phyloP scores from a whole-genome alignment of 1,140 invertebrate species.

The Orussus abietinus region DNA sequence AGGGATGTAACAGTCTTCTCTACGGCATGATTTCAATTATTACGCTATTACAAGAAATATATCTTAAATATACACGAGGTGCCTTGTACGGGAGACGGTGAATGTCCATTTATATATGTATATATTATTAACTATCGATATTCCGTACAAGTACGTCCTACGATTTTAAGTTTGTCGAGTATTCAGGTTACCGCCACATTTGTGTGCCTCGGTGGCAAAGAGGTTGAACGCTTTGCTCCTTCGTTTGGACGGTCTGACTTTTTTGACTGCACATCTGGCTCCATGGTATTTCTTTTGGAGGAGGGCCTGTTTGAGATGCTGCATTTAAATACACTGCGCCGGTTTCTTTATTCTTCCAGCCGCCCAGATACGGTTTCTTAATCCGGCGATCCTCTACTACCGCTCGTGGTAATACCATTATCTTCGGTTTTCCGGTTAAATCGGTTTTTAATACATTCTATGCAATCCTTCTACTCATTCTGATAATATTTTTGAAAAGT shows the following conservation, averaged over 20 bases:
- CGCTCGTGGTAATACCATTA: constrained; percentile 47
- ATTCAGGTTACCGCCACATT: constrained; percentile 48
- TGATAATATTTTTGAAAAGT: too few species aligned
- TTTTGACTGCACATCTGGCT: constrained; percentile 55
- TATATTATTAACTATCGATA: background rate
- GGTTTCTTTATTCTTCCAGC: constrained; percentile 58
- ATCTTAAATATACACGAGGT: too few species aligned
- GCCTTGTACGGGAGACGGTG: too few species aligned
- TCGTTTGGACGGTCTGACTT: constrained; percentile 58
- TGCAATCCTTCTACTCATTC: too few species aligned
- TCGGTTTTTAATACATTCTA: background rate
- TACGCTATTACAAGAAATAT: too few species aligned
- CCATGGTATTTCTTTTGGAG: constrained; percentile 48
- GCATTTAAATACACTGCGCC: constrained; percentile 61
- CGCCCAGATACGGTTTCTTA: constrained; percentile 61
- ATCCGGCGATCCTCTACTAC: constrained; percentile 57
- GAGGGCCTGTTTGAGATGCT: constrained; percentile 62
- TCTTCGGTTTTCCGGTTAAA: constrained; percentile 2
- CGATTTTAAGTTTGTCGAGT: too few species aligned
- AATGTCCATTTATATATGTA: too few species aligned
- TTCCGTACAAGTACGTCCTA: constrained; percentile 51
- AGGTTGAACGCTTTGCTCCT: constrained; percentile 44
- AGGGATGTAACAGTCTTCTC: constrained; percentile 56
- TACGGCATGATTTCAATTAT: too few species aligned
- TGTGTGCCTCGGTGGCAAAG: constrained; percentile 34